These are phyloP conservation scores for Crypturellus tataupa DNA, from an alignment of 2,797 vertebrate species.

Conservation along the genomic window DNA sequence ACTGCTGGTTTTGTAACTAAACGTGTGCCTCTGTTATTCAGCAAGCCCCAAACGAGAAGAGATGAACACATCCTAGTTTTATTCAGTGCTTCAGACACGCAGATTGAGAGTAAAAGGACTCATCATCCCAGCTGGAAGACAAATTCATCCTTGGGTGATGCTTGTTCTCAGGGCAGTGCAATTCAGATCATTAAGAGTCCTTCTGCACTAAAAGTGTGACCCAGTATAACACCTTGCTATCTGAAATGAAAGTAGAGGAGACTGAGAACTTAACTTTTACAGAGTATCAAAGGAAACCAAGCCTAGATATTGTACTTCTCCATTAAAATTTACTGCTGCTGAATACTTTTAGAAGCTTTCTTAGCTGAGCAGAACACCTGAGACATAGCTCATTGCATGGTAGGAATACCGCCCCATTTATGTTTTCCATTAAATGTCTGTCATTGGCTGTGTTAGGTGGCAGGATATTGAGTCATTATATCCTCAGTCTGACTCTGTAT, in stretches of 20 bases:
- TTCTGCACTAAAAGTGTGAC: not conserved
- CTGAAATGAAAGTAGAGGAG: not conserved
- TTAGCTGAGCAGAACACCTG: not conserved
- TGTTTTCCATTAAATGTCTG: not conserved
- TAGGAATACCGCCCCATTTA: not conserved
- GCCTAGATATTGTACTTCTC: not conserved
- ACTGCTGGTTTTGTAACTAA: not conserved
- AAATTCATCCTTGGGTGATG: not conserved
- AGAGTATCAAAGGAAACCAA: not conserved
- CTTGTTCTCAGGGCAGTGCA: not conserved
- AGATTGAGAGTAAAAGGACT: not conserved
- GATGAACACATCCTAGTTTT: not conserved
- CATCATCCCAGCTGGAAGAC: not conserved
- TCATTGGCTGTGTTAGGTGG: not conserved
- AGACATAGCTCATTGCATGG: not conserved
- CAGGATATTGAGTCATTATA: not conserved
- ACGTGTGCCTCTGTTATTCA: not conserved
- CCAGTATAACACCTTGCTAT: not conserved
- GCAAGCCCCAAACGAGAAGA: not conserved
- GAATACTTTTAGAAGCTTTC: not conserved
- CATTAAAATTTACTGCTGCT: not conserved
- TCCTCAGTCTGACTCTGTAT: not conserved
- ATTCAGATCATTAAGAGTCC: not conserved
- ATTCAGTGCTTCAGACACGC: not conserved
- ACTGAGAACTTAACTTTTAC: not conserved